These are phyloP conservation scores for Diadegma fenestrale DNA, from an alignment of 2,888 invertebrate genomes.

Conservation along the genomic window DNA sequence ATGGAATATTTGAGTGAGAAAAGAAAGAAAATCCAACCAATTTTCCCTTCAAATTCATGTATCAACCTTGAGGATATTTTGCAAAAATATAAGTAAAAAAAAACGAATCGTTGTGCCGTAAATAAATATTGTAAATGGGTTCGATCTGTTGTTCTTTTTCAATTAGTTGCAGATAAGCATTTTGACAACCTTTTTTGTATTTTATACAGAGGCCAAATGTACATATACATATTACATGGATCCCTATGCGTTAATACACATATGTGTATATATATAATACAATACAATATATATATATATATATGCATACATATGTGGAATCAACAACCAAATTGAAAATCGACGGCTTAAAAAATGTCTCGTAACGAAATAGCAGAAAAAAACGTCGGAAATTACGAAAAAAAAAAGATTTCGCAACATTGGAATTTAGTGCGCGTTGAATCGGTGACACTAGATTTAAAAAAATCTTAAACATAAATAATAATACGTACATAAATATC, in stretches of 20 bases:
- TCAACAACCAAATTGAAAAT: slow-evolving; percentile 61
- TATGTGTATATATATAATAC: slow-evolving; percentile 33
- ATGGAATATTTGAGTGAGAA: neutral
- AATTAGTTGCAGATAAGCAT: slow-evolving; percentile 29
- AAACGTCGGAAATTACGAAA: slow-evolving; percentile 20
- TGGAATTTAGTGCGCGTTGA: slow-evolving; percentile 69
- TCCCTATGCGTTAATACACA: slow-evolving; percentile 46
- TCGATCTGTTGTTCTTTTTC: neutral
- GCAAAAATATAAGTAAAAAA: slow-evolving; percentile 1
- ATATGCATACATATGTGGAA: slow-evolving; percentile 48
- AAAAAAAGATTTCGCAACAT: slow-evolving; percentile 16
- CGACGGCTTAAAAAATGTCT: slow-evolving; percentile 47
- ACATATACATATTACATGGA: slow-evolving; percentile 61
- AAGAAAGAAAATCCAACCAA: neutral
- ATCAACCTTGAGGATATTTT: neutral
- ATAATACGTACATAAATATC: slow-evolving; percentile 81
- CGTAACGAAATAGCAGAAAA: slow-evolving; percentile 42
- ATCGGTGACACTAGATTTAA: slow-evolving; percentile 65
- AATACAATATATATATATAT: slow-evolving; percentile 40
- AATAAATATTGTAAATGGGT: slow-evolving; percentile 13
- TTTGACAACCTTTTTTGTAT: slow-evolving; percentile 61
- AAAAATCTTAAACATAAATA: slow-evolving; percentile 71
- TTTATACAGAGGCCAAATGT: slow-evolving; percentile 68
- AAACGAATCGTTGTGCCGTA: neutral
- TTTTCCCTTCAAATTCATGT: neutral